Base-by-base conservation (phyloP, 2,113 vertebrate genomes). In the Mirounga angustirostris region DNA sequence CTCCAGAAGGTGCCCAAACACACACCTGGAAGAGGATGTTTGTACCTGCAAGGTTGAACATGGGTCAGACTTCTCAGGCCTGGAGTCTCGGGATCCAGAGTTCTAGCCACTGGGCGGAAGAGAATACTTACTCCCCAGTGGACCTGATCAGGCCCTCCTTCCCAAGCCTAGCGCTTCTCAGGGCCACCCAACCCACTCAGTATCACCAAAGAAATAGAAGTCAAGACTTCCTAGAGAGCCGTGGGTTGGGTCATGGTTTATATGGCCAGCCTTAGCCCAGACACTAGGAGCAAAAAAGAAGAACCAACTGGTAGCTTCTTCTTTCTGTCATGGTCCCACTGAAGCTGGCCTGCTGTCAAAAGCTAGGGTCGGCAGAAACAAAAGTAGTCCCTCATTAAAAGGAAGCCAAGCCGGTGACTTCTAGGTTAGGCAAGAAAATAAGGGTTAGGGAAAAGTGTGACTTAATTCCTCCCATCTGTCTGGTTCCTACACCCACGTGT, bases 401-500 rank as follows among this genome's bases (percentile, higher is more conserved):
- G 69, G 79, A 96, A 95, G 95, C 59, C 82, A 97, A 88, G n/a
- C 50, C 71, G 95, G 15, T 81, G 95, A 97, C 92, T 96, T 97
- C 71, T 91, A 91, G 88, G 36, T 94, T 97, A 97, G 58, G 78
- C 86, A 96, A 97, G 78, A 92, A 96, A 97, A 95, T 78, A 78
- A 93, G 58, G 28, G 86, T 85, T 97, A 67, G 0, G 1, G 56
- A 76, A 92, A 96, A 95, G 82, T 28, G 81, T 96, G 97, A 98
- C 87, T 95, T 94, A 96, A 96, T 96, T 95, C 92, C 89, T 96
- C 86, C 91, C 8, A 5, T 83, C 98, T 97, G 93, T 97, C 97
- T 97, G 97, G 89, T 95, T 97, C 90, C 91, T 96, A 91, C 97
- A 95, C 97, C 97, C 94, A 97, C 97, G 95, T 80, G 79, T 83